These are phyloP conservation scores for Epsilonema sp. DNA, from an alignment of 2,888 invertebrate genomes.

Conservation along the genomic window DNA sequence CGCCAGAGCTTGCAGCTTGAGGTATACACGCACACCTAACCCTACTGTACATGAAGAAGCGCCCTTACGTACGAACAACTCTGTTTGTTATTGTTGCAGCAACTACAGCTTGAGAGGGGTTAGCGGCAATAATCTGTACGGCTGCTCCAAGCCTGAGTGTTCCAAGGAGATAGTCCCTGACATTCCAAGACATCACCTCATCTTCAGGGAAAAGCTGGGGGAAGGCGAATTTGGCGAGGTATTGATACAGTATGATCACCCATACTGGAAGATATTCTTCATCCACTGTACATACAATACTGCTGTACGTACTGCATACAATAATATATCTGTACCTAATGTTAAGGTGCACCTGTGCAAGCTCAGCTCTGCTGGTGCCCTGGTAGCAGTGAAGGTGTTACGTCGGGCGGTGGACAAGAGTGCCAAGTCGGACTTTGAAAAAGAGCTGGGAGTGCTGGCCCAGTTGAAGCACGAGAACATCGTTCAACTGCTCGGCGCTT, in stretches of 20 bases:
- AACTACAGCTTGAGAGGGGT: not conserved
- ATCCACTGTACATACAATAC: no score
- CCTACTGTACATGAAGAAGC: no score
- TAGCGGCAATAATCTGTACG: no score
- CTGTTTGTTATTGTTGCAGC: not conserved
- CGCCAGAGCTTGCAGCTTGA: no score
- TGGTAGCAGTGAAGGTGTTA: slow-evolving; percentile 69
- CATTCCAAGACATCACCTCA: slow-evolving; percentile 47
- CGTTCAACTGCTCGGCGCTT: slow-evolving; percentile 57
- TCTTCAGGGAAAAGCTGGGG: slow-evolving; percentile 65
- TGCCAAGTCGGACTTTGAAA: slow-evolving; percentile 56
- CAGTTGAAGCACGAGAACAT: slow-evolving; percentile 65
- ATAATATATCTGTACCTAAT: no score
- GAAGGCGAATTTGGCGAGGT: slow-evolving; percentile 75
- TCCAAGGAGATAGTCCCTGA: no score
- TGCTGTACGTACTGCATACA: no score
- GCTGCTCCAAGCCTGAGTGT: no score
- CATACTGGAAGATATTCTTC: no score
- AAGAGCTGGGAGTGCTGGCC: slow-evolving; percentile 60
- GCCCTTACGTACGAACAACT: no score
- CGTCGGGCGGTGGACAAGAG: slow-evolving; percentile 44
- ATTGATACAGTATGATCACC: no score
- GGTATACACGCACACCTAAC: no score
- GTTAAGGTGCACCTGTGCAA: slow-evolving; percentile 1
- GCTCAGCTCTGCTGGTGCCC: slow-evolving; percentile 12